Conservation (phyloP, 2,113 vertebrate genomes). For the Gasterosteus nipponicus region DNA sequence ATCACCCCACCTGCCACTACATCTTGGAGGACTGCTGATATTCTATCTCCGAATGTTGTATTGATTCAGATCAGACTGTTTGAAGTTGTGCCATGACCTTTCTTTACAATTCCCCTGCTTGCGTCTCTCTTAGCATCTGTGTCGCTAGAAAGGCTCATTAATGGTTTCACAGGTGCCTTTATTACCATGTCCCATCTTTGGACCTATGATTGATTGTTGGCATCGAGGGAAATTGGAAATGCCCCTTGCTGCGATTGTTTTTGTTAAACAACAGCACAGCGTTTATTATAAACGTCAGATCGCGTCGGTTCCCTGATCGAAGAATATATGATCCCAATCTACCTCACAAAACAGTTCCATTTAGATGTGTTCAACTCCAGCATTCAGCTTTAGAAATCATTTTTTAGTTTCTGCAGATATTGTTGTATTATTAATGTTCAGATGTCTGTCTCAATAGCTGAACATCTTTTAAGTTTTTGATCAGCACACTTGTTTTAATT, state of each 20-base stretch:
- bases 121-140: constrained; percentile 66
- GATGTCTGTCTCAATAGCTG: constrained; percentile 25
- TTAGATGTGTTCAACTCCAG: constrained; percentile 15
- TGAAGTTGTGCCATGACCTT: constrained; percentile 82
- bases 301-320: constrained; percentile 28
- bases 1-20: constrained; percentile 72
- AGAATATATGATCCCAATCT: constrained; percentile 57
- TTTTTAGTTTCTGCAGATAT: constrained; percentile 27
- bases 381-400: constrained; percentile 9
- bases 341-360: constrained; percentile 42
- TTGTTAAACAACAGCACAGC: constrained; percentile 69
- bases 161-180: constrained; percentile 69
- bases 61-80: constrained; percentile 81
- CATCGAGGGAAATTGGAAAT: constrained; percentile 73
- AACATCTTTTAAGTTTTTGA: constrained; percentile 37
- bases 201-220: constrained; percentile 77
- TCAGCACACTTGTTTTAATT: constrained; percentile 48
- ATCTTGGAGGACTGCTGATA: constrained; percentile 73
- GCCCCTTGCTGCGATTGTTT: constrained; percentile 72
- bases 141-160: constrained; percentile 70
- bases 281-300: constrained; percentile 70
- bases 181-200: constrained; percentile 72
- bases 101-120: constrained; percentile 62
- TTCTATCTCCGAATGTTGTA: constrained; percentile 77
- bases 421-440: constrained; percentile 30